phyloP scores from a whole-genome alignment of 2,113 vertebrate species.

The Chinchilla lanigera region DNA sequence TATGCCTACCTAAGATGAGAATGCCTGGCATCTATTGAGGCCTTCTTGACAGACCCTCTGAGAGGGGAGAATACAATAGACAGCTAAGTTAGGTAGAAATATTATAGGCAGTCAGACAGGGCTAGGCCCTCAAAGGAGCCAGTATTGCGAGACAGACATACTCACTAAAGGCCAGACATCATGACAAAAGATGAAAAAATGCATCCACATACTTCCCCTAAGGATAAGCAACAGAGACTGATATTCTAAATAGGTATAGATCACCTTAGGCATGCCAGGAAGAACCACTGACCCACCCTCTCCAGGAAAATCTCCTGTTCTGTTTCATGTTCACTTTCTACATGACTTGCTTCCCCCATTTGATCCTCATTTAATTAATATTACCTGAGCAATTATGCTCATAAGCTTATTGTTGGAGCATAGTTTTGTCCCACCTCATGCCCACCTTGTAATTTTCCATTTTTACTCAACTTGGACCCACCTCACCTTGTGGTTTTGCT shows the following conservation, averaged over 20 bases:
- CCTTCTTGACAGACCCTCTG: no score
- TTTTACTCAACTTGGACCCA: background rate
- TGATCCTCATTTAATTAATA: background rate
- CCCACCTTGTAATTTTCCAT: no score
- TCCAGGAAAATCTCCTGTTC: background rate
- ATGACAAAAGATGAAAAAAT: background rate
- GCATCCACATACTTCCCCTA: background rate
- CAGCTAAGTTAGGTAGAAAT: background rate
- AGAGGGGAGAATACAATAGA: background rate
- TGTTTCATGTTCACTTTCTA: background rate
- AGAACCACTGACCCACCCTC: background rate
- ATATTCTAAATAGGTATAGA: background rate
- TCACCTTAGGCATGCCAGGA: background rate
- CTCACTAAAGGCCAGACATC: background rate
- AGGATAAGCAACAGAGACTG: background rate
- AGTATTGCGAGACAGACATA: background rate
- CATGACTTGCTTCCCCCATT: background rate
- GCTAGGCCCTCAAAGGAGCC: background rate
- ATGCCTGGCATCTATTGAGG: no score
- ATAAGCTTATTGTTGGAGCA: no score
- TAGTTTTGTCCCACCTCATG: no score
- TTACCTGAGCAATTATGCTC: no score
- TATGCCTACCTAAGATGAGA: background rate
- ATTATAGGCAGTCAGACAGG: background rate
- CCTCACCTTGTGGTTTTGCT: background rate